Conservation (phyloP, 2,113 vertebrate genomes). For the Coptodon rendalli region DNA sequence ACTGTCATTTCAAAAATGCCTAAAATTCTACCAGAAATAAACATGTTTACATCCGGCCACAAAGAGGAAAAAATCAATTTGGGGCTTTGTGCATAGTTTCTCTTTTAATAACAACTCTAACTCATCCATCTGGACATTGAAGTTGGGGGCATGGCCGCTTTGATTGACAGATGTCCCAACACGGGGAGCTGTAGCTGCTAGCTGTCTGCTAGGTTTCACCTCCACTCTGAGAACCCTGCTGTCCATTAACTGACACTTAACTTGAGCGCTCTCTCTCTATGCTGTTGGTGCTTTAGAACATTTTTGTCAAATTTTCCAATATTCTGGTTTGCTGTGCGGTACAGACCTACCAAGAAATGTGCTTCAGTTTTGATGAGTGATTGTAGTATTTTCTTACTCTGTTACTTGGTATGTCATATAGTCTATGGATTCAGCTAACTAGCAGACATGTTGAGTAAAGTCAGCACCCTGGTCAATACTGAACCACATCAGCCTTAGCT, state of each 20-base stretch:
- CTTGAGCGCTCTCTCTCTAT: background rate
- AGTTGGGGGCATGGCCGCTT: background rate
- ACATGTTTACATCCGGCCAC: accelerated
- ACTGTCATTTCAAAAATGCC: background rate
- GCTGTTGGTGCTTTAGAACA: background rate
- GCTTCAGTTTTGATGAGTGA: background rate
- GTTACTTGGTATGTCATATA: background rate
- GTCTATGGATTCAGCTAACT: background rate
- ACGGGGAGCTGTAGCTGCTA: background rate
- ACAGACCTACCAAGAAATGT: background rate
- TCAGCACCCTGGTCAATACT: background rate
- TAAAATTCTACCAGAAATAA: background rate
- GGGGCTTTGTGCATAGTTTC: background rate
- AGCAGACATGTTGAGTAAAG: background rate
- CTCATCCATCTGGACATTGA: background rate
- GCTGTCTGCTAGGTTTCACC: background rate
- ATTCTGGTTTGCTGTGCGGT: accelerated
- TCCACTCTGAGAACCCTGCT: background rate
- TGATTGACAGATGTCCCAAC: background rate
- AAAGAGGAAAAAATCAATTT: background rate
- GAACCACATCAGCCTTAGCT: background rate
- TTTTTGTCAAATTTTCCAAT: background rate
- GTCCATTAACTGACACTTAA: background rate
- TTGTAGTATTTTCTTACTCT: background rate
- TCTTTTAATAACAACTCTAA: background rate